Conservation (phyloP, 1,140 invertebrate species). For the Linepithema humile region DNA sequence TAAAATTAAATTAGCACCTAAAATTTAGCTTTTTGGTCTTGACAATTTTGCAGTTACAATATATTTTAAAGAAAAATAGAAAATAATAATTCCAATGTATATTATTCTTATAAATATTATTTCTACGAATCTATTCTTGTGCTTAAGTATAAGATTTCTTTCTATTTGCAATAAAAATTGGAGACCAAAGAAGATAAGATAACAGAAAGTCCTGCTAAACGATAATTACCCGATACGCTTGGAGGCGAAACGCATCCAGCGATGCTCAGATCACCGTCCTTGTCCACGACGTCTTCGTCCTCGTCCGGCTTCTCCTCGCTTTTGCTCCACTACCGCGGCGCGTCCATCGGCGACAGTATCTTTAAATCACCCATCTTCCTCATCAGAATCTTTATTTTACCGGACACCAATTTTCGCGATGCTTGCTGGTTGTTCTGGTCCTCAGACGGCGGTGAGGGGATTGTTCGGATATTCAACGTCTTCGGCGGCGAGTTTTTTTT, state of each 20-base stretch:
- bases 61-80: not conserved
- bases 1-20: too few species aligned
- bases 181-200: not conserved
- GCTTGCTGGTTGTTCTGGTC: slow-evolving; percentile 57
- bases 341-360: slow-evolving; percentile 80
- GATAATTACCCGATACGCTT: slow-evolving; percentile 69
- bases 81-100: not conserved
- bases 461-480: slow-evolving; percentile 69
- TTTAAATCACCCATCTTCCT: slow-evolving; percentile 81
- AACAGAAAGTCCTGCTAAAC: not conserved
- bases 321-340: slow-evolving; percentile 76
- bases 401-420: slow-evolving; percentile 73
- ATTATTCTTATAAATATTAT: not conserved
- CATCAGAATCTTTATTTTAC: slow-evolving; percentile 81
- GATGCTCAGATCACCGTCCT: slow-evolving; percentile 70
- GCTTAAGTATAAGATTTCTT: not conserved
- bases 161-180: not conserved
- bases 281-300: slow-evolving; percentile 65
- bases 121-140: not conserved
- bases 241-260: slow-evolving; percentile 67
- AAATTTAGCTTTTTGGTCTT: not conserved
- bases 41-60: not conserved
- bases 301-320: slow-evolving; percentile 75
- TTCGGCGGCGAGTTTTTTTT: slow-evolving; percentile 75
- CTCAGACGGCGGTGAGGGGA: slow-evolving; percentile 9